Evolutionary conservation across 2,797 vertebrate species (phyloP), one percentile per base, ranked within the genome.

Genomic region (Cryptoblepharus egeriae): DNA sequence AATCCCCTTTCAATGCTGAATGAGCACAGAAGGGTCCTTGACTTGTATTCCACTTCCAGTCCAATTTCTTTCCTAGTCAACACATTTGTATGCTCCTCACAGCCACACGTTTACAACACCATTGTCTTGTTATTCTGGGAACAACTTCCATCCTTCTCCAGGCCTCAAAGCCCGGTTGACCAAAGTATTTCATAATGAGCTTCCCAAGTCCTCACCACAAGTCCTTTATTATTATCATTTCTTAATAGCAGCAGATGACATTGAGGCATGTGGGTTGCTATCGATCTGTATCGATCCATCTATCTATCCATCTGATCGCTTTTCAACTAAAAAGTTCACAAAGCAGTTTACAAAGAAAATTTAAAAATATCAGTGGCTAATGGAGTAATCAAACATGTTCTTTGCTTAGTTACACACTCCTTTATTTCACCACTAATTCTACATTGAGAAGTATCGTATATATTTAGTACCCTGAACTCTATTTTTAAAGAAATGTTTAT

Each of bases 61-160:
- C 15, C 3, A 32, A 65, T 57, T 58, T 73, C 71, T 75, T 68
- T 81, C 68, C 18, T 60, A n/a, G 55, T 28, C 11, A 79, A 4
- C 35, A 28, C 42, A 85, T 77, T 68, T 81, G 65, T 74, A 79
- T 85, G 68, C 55, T 77, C 8, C 30, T 81, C 52, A 58, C 63
- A 82, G 24, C 15, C 69, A 64, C 18, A 73, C 4, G 12, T 26
- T 18, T 10, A 45, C 37, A 81, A 67, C 60, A 64, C n/a, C 5
- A 70, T 16, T 67, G 70, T 26, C 65, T 30, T 65, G 72, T 52
- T 63, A 26, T 67, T 69, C 69, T 72, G 5, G 30, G 70, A 74
- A 74, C 2, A 13, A 1, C 77, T 49, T 76, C 37, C 32, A 71
- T 35, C 58, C 73, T 60, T 24, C 13, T 39, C 68, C 55, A 68